Percentiles rank a stretch among this genome's conserved stretches.
phyloP scores from a whole-genome alignment of 2,113 vertebrate genomes.

The Macaca nemestrina region DNA sequence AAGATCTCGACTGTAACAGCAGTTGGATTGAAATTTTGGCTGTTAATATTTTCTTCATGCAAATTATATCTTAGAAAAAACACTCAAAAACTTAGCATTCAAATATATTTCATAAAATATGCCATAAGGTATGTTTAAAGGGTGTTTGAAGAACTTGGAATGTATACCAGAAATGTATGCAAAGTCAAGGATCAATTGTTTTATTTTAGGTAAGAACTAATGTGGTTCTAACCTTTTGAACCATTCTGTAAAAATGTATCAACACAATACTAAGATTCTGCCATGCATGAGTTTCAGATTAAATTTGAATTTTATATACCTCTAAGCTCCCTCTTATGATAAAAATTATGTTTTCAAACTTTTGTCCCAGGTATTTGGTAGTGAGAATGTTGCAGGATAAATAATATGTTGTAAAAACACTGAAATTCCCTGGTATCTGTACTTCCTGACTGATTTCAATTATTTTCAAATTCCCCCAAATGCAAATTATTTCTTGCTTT shows the following conservation, averaged over 20 bases:
- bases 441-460: conserved; percentile 37
- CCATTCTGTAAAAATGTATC: conserved; percentile 14
- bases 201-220: conserved; percentile 58
- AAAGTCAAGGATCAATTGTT: conserved; percentile 41
- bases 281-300: background rate
- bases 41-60: conserved; percentile 59
- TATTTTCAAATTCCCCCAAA: conserved; percentile 42
- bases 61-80: conserved; percentile 68
- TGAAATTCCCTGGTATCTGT: background rate
- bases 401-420: background rate
- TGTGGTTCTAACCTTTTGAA: background rate
- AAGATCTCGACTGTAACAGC: background rate
- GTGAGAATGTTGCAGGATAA: conserved; percentile 38
- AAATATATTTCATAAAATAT: conserved; percentile 16
- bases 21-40: conserved; percentile 59
- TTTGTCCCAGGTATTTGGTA: background rate
- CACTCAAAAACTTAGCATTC: conserved; percentile 56
- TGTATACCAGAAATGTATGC: background rate
- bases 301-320: conserved; percentile 49
- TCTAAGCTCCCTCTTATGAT: conserved; percentile 11
- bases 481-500: conserved; percentile 14
- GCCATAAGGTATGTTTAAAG: background rate
- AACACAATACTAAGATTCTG: background rate
- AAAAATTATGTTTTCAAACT: conserved; percentile 42
- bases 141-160: background rate